These are phyloP conservation scores for Trissoscelio sp. DNA, from an alignment of 2,888 invertebrate genomes.

Conservation along the genomic window DNA sequence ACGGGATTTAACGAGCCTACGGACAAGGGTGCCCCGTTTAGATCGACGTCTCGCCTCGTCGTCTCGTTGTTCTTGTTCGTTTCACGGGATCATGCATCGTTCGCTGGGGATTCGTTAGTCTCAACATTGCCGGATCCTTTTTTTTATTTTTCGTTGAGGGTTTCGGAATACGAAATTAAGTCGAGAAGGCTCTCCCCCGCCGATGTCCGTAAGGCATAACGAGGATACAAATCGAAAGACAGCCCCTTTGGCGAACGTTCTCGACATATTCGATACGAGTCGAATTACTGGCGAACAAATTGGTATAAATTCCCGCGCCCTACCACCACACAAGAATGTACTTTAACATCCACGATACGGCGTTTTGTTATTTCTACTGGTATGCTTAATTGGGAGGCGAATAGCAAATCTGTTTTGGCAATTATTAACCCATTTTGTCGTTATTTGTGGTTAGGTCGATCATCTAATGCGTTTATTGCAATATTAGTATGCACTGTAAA, in stretches of 20 bases:
- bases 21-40: constrained; percentile 76
- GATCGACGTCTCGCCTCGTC: constrained; percentile 50
- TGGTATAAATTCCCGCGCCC: constrained; percentile 78
- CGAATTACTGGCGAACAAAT: constrained; percentile 77
- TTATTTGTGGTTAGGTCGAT: constrained; percentile 2
- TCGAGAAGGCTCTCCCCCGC: constrained; percentile 55
- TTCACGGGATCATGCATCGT: constrained; percentile 48
- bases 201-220: constrained; percentile 71
- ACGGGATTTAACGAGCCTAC: constrained; percentile 81
- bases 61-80: constrained; percentile 40
- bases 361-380: constrained; percentile 22
- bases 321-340: constrained; percentile 58
- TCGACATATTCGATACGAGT: constrained; percentile 71
- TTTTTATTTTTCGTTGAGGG: constrained; percentile 64
- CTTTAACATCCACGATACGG: constrained; percentile 48
- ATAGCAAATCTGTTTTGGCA: constrained; percentile 41
- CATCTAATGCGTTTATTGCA: too few relatives aligned
- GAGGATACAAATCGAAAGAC: constrained; percentile 80
- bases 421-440: constrained; percentile 42
- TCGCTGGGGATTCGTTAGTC: constrained; percentile 75
- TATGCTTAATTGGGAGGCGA: constrained; percentile 46
- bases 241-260: constrained; percentile 69
- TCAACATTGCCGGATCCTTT: constrained; percentile 73
- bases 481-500: too few relatives aligned
- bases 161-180: constrained; percentile 71